Base-by-base conservation (phyloP, 2,888 invertebrate species). In the Troides oblongomaculatus region DNA sequence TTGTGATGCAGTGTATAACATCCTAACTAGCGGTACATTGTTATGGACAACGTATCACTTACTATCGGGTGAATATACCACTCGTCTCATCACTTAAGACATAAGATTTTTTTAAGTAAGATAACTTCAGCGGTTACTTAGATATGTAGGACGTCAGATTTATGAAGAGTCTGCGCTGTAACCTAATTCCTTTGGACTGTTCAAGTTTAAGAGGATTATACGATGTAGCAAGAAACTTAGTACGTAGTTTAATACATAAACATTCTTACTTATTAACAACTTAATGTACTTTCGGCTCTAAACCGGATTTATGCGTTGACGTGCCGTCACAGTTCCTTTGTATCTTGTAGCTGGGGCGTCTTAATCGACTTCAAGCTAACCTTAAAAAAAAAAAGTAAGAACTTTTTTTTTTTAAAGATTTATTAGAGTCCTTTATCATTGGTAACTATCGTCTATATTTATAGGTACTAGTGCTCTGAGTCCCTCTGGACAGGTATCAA, bases 141-240 rank as follows among this genome's bases (percentile, higher is more conserved):
- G 50, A 50, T 46, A 46, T 14, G 1, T 46, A 0, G 14, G 50
- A 50, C 18, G 50, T 50, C 50, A 50, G 50, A 50, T 50, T 50
- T 57, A 21, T 57, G 57, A 57, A 57, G 57, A 21, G 53, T 53
- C 57, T 57, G 14, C 57, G 57, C 21, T 21, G 57, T 57, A 57
- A 57, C 57, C 50, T 50, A 50, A 50, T 50, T 50, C 50, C 50
- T 50, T 57, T 57, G 57, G 21, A 57, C 21, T 57, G 14, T 4
- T n/a, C 4, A 57, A n/a, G 57, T 57, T 57, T 18, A 57, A 57
- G 57, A 57, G 57, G 57, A 57, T 57, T 57, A 21, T 21, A 57
- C n/a, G 8, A 21, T 57, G 57, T 21, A 6, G 21, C 21, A 7
- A 21, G 57, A 57, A 57, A 57, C 57, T 21, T 57, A 21, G 6